phyloP scores from a whole-genome alignment of 2,113 vertebrate species.

The Ceratotherium simum region DNA sequence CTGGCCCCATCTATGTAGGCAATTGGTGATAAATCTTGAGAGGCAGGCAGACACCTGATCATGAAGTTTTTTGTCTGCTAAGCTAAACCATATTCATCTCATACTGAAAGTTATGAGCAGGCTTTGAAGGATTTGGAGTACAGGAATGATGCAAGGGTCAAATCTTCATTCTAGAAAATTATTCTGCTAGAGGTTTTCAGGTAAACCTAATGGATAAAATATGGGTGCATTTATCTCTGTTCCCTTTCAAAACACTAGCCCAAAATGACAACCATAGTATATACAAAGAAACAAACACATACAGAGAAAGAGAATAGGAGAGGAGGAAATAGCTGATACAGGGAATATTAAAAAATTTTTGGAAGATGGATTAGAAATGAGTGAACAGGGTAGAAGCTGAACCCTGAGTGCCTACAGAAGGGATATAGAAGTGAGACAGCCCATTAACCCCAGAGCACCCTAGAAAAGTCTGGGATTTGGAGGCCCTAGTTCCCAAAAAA shows the following conservation, averaged over 20 bases:
- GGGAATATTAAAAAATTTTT: neutral
- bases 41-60: neutral
- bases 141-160: neutral
- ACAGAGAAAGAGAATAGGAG: neutral
- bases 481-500: neutral
- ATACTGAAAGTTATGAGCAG: neutral
- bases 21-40: neutral
- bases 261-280: neutral
- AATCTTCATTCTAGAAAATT: conserved; percentile 47
- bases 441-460: too few relatives aligned
- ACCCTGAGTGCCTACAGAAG: neutral
- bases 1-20: neutral
- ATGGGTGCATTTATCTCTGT: conserved; percentile 38
- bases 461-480: neutral
- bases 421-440: neutral
- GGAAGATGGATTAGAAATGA: neutral
- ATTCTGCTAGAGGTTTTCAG: conserved; percentile 2
- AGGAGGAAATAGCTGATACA: neutral
- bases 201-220: conserved; percentile 37
- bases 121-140: conserved; percentile 9
- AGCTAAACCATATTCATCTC: conserved; percentile 29
- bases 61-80: neutral
- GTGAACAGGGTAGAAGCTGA: neutral
- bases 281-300: neutral
- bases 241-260: neutral